Evolutionary conservation across 1,140 invertebrate species (phyloP).

Genomic region (Pseudomyrmex dendroicus): DNA sequence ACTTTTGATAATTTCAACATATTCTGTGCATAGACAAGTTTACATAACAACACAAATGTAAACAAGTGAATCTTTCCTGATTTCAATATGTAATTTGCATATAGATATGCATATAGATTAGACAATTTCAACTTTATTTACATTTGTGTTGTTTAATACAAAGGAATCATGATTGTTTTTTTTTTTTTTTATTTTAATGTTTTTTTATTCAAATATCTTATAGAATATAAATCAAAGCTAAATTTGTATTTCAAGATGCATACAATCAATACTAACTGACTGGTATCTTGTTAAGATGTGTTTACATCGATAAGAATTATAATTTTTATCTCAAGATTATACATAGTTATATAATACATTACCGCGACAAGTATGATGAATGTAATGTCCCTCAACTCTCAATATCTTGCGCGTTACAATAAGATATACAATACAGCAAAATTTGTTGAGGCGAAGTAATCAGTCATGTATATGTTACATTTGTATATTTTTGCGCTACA

Average conservation of each 20-base stretch:
- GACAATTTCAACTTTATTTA: not conserved
- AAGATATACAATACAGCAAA: not conserved
- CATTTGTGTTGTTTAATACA: not conserved
- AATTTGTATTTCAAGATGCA: conserved; percentile 3
- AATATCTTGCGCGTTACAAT: not conserved
- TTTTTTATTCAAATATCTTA: conserved; percentile 49
- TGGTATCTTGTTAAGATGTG: no score
- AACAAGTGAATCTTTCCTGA: not conserved
- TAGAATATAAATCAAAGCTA: conserved; percentile 37
- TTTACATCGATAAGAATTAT: conserved; percentile 9
- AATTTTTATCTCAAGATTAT: conserved; percentile 31
- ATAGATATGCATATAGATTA: no score
- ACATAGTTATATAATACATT: conserved; percentile 29
- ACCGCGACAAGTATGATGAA: not conserved
- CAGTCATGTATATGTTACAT: conserved; percentile 63
- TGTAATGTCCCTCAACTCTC: not conserved
- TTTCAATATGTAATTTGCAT: no score
- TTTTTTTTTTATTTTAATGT: not conserved
- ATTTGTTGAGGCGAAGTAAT: conserved; percentile 46
- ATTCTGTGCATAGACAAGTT: no score
- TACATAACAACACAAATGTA: conserved; percentile 5
- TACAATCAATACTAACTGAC: conserved; percentile 21
- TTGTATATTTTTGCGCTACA: conserved; percentile 36
- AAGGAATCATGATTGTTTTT: not conserved
- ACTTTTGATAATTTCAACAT: not conserved